Conservation (phyloP, 2,888 invertebrate species). For the Hymenopus coronatus region DNA sequence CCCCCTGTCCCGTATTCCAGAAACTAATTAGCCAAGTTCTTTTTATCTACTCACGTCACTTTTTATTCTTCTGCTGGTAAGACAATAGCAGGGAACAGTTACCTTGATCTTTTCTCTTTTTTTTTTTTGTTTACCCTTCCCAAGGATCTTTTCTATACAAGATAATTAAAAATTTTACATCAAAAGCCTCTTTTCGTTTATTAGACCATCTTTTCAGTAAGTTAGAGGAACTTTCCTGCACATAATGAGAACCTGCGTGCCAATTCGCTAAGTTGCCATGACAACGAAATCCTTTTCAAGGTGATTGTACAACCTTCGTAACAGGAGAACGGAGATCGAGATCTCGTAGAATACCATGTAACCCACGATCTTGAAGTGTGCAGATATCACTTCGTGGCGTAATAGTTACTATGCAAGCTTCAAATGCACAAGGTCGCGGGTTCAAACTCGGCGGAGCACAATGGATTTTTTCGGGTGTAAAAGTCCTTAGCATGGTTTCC, state of each 20-base stretch:
- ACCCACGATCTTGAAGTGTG: too few relatives aligned
- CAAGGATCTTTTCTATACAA: conserved; percentile 4
- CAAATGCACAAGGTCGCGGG: too few relatives aligned
- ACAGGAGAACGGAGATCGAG: too few relatives aligned
- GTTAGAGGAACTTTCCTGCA: background rate
- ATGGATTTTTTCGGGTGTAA: too few relatives aligned
- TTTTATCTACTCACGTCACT: background rate
- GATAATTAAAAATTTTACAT: conserved; percentile 23
- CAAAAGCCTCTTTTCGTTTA: conserved; percentile 9
- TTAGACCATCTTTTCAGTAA: conserved; percentile 13
- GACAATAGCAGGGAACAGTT: background rate
- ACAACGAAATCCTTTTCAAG: background rate
- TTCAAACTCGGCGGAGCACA: too few relatives aligned
- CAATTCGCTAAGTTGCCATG: background rate
- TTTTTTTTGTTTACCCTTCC: background rate
- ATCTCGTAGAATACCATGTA: too few relatives aligned
- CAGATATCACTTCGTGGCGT: too few relatives aligned
- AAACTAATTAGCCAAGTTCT: background rate
- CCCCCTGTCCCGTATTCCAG: background rate
- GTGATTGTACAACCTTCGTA: background rate
- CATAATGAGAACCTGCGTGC: background rate
- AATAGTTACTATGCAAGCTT: too few relatives aligned
- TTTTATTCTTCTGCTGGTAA: background rate
- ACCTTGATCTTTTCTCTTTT: background rate
- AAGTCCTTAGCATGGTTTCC: too few relatives aligned